Conservation (phyloP, 2,113 vertebrate species). For the Brachypteracias leptosomus region DNA sequence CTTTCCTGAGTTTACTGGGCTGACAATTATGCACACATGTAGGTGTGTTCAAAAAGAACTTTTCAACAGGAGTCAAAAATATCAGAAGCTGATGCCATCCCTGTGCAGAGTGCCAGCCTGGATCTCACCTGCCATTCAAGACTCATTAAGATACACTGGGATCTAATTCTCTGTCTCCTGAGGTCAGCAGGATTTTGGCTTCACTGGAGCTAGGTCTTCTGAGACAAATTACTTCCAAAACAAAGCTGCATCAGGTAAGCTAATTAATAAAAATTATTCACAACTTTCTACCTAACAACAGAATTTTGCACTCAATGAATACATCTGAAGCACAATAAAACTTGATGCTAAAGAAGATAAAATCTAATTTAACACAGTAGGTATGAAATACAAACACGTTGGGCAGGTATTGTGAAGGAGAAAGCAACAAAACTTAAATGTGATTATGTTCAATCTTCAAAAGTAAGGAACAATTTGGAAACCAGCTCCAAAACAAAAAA, state of each 20-base stretch:
- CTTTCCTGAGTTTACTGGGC: not conserved
- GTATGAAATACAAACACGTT: rapidly evolving
- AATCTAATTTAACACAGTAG: not conserved
- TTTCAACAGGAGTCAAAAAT: not conserved
- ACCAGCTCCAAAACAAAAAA: not conserved
- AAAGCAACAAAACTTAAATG: not conserved
- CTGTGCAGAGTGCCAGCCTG: not conserved
- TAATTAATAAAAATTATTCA: not conserved
- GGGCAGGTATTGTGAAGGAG: not conserved
- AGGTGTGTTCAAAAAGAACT: not conserved
- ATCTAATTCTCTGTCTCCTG: not conserved
- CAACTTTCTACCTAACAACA: not conserved
- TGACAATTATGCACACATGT: not conserved
- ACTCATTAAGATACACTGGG: not conserved
- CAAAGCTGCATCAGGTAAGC: not conserved
- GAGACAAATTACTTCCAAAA: not conserved
- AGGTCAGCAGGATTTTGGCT: not conserved
- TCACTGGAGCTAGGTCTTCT: not conserved
- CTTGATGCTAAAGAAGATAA: not conserved
- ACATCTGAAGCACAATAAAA: not conserved
- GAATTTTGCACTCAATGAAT: not conserved
- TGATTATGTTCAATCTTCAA: not conserved
- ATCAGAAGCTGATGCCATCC: not conserved
- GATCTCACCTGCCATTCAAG: not conserved
- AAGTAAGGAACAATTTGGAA: not conserved